Evolutionary conservation across 2,797 vertebrate genomes (phyloP).

Genomic region (Avahi laniger): DNA sequence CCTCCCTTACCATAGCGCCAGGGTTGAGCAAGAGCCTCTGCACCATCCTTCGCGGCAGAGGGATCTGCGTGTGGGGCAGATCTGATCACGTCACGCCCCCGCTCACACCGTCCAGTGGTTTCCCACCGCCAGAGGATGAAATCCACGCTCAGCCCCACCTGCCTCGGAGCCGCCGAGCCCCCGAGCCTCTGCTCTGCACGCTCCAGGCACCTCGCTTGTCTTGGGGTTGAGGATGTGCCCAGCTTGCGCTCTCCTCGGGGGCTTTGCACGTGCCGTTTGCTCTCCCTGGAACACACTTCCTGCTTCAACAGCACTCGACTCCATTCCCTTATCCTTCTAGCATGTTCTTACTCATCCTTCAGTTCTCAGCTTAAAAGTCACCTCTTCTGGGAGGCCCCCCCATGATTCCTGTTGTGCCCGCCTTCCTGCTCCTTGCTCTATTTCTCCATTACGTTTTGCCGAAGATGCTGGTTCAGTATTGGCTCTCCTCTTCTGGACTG

Average conservation of each 20-base stretch:
- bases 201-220: fast-evolving
- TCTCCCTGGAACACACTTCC: background rate
- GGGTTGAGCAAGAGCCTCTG: no score
- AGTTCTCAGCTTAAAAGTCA: background rate
- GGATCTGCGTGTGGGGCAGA: fast-evolving
- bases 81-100: fast-evolving
- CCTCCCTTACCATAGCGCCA: background rate
- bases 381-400: background rate
- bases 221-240: fast-evolving
- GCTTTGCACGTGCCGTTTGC: fast-evolving
- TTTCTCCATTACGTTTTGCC: background rate
- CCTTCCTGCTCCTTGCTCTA: background rate
- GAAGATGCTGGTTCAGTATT: background rate
- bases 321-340: background rate
- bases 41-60: background rate
- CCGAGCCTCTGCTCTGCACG: background rate
- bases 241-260: fast-evolving
- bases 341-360: background rate
- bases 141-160: background rate
- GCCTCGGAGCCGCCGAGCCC: fast-evolving
- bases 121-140: fast-evolving
- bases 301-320: background rate
- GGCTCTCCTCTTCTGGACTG: background rate
- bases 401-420: fast-evolving
- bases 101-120: background rate